Base-by-base conservation (phyloP, 2,113 vertebrate genomes). In the Gadus macrocephalus region DNA sequence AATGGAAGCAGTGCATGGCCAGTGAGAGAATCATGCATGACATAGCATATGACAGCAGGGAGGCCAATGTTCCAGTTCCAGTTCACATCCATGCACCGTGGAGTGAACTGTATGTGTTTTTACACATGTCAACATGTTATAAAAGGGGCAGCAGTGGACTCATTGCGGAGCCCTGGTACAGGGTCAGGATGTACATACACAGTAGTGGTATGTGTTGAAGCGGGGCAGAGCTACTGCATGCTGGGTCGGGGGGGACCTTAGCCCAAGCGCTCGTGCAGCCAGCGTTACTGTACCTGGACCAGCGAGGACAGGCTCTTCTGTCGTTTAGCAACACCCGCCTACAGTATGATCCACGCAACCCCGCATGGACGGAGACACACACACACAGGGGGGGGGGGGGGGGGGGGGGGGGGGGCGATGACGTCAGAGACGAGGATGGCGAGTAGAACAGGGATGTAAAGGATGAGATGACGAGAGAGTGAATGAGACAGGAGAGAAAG, bases 281-380 rank as follows among this genome's bases (percentile, higher is more conserved):
- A 68, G 66, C 90, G 80, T 86, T 88, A 89, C 88, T 86, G 88
- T 93, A 94, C 92, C 93, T 94, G 92, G 88, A 92, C 91, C 90
- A 93, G 90, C 55, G 84, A 83, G 15, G 90, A 90, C 71, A 92
- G 91, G 81, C 83, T 88, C 88, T 93, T 92, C 76, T 90, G 91
- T 81, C 90, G 85, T 85, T 89, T 90, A 89, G 84, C 81, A 70
- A 63, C 91, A 73, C 71, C 81, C 86, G 87, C 92, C 93, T 94
- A 92, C 78, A 86, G 83, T 72, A 81, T 90, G 86, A 85, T 87
- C 81, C 90, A 85, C 83, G 89, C 73, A 88, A 87, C 76, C 84
- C 66, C 68, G 79, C 85, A 49, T 81, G 76, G 81, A 87, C 88
- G 88, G 77, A 81, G 60, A 78, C 74, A 87, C 72, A 87, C 71